Evolutionary conservation across 2,113 vertebrate species (phyloP).

Genomic region (Megaleporinus macrocephalus): DNA sequence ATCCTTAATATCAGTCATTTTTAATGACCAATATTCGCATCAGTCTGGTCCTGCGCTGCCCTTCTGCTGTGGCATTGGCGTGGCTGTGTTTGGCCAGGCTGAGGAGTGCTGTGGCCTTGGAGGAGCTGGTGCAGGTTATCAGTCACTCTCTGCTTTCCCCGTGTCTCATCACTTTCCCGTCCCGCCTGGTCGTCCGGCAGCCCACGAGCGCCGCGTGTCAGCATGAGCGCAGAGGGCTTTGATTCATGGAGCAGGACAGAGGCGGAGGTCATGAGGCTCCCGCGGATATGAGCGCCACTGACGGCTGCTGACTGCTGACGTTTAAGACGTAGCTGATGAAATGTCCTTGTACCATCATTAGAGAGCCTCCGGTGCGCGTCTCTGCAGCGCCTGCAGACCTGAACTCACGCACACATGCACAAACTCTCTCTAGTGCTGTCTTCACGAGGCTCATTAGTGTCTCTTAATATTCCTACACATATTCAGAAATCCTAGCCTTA

Average conservation of each 20-base stretch:
- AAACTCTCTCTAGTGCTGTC: not conserved
- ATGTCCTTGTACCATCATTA: slow-evolving; percentile 61
- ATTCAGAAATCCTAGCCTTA: not conserved
- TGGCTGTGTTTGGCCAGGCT: slow-evolving; percentile 63
- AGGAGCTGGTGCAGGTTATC: slow-evolving; percentile 64
- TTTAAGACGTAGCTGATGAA: slow-evolving; percentile 65
- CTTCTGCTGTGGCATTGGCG: slow-evolving; percentile 35
- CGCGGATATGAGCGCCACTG: slow-evolving; percentile 66
- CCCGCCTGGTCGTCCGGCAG: slow-evolving; percentile 47
- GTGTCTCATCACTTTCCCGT: slow-evolving; percentile 68
- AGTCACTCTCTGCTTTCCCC: slow-evolving; percentile 67
- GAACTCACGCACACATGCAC: slow-evolving; percentile 9
- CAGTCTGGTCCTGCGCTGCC: not conserved
- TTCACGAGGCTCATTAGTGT: not conserved
- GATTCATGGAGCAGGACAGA: slow-evolving; percentile 73
- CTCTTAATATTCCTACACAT: not conserved
- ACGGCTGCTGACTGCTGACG: slow-evolving; percentile 66
- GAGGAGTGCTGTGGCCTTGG: slow-evolving; percentile 56
- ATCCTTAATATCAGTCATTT: not conserved
- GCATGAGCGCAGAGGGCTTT: slow-evolving; percentile 68
- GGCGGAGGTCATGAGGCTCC: slow-evolving; percentile 70
- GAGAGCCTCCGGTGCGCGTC: slow-evolving; percentile 36
- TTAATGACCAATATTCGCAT: not conserved
- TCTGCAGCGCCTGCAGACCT: not conserved
- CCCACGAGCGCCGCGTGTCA: slow-evolving; percentile 62